phyloP scores from a whole-genome alignment of 2,113 vertebrate genomes.

The Caracal caracal region DNA sequence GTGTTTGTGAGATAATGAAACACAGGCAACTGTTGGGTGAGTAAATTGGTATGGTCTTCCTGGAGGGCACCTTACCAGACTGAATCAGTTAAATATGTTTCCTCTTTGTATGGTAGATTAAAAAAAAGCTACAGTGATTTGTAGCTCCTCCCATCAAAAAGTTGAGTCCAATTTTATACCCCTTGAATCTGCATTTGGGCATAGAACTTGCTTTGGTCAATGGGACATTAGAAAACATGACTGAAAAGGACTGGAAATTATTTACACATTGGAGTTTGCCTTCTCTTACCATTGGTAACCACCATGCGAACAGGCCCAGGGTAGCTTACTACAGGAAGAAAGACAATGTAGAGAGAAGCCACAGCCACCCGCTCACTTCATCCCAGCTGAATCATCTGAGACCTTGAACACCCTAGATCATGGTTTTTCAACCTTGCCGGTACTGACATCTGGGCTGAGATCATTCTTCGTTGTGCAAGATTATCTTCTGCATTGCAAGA shows the following conservation, averaged over 20 bases:
- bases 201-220: background rate
- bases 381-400: background rate
- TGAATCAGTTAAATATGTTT: background rate
- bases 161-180: background rate
- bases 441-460: background rate
- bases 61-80: background rate
- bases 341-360: background rate
- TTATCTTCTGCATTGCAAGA: background rate
- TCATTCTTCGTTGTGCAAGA: too few species aligned
- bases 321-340: background rate
- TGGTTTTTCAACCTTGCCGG: background rate
- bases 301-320: background rate
- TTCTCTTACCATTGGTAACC: background rate
- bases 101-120: background rate
- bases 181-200: background rate
- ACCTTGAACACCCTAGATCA: background rate
- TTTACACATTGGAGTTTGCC: background rate
- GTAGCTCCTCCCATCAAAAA: background rate
- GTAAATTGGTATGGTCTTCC: background rate
- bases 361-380: background rate
- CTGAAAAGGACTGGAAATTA: background rate
- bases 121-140: background rate
- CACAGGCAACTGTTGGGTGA: background rate
- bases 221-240: background rate
- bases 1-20: conserved; percentile 34